phyloP scores from a whole-genome alignment of 2,113 vertebrate species.

The Poecilia latipinna region DNA sequence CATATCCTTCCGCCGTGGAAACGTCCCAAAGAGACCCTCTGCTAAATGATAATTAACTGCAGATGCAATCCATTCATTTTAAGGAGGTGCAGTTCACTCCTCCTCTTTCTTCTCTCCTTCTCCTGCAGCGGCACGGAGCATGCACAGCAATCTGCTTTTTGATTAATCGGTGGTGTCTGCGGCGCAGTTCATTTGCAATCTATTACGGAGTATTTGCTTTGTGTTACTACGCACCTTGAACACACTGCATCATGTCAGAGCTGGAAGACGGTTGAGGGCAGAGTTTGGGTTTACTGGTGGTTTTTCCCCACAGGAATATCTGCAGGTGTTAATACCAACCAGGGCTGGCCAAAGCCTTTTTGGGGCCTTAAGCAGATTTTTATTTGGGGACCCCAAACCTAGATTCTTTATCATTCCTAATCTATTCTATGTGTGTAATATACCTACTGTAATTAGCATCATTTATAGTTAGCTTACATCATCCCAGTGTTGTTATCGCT shows the following conservation, averaged over 20 bases:
- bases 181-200: constrained; percentile 78
- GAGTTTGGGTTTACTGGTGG: constrained; percentile 5
- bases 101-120: constrained; percentile 17
- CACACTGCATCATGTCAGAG: constrained; percentile 74
- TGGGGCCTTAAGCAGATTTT: no score
- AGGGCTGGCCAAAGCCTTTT: no score
- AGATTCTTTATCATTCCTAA: no score
- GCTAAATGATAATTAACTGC: constrained; percentile 77
- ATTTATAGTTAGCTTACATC: no score
- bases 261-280: constrained; percentile 18
- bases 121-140: constrained; percentile 45
- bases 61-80: constrained; percentile 76
- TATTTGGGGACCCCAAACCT: no score
- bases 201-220: constrained; percentile 78
- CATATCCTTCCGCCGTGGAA: constrained; percentile 67
- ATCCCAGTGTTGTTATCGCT: no score
- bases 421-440: no score
- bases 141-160: constrained; percentile 67
- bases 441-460: no score
- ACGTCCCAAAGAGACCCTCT: constrained; percentile 68
- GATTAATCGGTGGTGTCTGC: constrained; percentile 76
- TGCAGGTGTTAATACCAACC: constrained; percentile 8
- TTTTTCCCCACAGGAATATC: constrained; percentile 10
- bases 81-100: constrained; percentile 61
- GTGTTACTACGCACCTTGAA: constrained; percentile 76